Evolutionary conservation across 2,797 vertebrate genomes (phyloP).

Genomic region (Pygocentrus nattereri): DNA sequence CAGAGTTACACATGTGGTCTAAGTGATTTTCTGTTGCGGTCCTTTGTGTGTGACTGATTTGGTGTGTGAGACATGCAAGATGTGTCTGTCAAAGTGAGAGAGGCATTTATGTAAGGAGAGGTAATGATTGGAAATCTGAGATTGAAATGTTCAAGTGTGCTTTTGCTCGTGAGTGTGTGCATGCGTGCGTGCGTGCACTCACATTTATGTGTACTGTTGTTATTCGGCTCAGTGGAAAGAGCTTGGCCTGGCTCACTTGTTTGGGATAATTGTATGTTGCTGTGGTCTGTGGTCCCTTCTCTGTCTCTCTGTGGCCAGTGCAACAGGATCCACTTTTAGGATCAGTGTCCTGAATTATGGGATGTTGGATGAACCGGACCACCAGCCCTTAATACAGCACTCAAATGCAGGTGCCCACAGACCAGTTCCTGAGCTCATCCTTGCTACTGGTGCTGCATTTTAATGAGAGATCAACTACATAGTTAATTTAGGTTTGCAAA

Average conservation of each 20-base stretch:
- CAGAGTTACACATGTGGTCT: conserved; percentile 5
- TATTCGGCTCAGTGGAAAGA: conserved; percentile 75
- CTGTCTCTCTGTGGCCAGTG: conserved; percentile 83
- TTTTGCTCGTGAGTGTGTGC: conserved; percentile 37
- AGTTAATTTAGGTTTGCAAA: not conserved
- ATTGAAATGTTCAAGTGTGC: conserved; percentile 42
- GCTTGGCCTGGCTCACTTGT: conserved; percentile 81
- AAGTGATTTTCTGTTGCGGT: conserved; percentile 1
- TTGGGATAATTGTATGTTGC: conserved; percentile 85
- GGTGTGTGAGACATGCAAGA: conserved; percentile 24
- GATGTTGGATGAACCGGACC: conserved; percentile 33
- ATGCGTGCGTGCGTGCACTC: conserved; percentile 1
- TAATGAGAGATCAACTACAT: not conserved
- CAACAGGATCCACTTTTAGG: conserved; percentile 82
- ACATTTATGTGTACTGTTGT: conserved; percentile 61
- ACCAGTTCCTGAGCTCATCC: not conserved
- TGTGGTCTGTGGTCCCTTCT: conserved; percentile 82
- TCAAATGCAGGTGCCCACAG: conserved; percentile 19
- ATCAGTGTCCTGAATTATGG: conserved; percentile 65
- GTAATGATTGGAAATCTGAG: not conserved
- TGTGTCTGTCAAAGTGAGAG: conserved; percentile 3
- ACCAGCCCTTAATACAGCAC: conserved; percentile 33
- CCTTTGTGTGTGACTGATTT: not conserved
- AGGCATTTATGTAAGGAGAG: conserved; percentile 5
- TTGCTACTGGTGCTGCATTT: not conserved